phyloP scores from a whole-genome alignment of 2,888 invertebrate species.

The Diarsia dahlii region DNA sequence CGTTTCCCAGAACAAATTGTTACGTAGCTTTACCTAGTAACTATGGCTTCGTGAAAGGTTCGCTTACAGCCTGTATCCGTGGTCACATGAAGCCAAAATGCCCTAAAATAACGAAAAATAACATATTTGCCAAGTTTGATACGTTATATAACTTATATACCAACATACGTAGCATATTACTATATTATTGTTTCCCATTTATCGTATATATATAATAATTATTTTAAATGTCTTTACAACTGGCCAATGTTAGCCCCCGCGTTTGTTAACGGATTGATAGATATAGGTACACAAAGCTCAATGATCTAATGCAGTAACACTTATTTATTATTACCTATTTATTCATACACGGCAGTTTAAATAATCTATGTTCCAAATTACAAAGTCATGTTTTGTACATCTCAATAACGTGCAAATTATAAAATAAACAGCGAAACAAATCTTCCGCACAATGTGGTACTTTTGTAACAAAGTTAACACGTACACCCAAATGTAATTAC shows the following conservation, averaged over 20 bases:
- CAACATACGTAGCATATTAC: not conserved
- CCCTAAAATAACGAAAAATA: not conserved
- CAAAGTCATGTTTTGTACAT: conserved; percentile 49
- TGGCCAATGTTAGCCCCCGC: not conserved
- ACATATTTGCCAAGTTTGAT: not conserved
- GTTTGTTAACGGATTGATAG: not conserved
- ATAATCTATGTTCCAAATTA: conserved; percentile 44
- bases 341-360: conserved; percentile 12
- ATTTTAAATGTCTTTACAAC: not conserved
- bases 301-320: not conserved
- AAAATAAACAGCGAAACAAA: conserved; percentile 31
- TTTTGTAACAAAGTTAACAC: conserved; percentile 50
- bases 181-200: not conserved
- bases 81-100: not conserved
- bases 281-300: conserved; percentile 1
- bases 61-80: not conserved
- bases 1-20: too few relatives aligned
- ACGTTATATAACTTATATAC: not conserved
- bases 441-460: conserved; percentile 44
- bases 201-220: not conserved
- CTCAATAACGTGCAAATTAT: conserved; percentile 38
- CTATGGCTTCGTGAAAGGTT: too few relatives aligned
- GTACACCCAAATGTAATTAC: conserved; percentile 23
- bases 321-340: conserved; percentile 28
- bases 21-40: too few relatives aligned